These are phyloP conservation scores for Saguinus imperator DNA, from an alignment of 2,113 vertebrate species.

Conservation along the genomic window DNA sequence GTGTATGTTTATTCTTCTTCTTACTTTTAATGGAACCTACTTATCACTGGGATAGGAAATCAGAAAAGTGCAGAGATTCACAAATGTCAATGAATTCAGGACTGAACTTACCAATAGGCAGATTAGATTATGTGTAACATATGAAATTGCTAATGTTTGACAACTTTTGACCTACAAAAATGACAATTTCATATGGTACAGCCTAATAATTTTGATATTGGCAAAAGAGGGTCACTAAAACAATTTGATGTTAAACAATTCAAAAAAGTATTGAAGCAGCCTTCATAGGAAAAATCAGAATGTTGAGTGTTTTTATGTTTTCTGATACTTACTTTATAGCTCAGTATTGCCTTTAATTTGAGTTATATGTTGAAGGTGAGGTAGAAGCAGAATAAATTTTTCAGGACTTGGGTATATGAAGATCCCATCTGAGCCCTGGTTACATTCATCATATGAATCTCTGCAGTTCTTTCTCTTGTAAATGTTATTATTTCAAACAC, in stretches of 20 bases:
- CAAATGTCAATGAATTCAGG: background rate
- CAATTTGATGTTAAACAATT: background rate
- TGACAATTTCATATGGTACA: background rate
- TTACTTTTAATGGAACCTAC: background rate
- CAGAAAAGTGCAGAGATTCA: background rate
- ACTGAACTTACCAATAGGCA: slow-evolving; percentile 1
- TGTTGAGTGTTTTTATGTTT: background rate
- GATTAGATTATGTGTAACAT: background rate
- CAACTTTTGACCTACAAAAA: background rate
- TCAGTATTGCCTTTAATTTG: background rate
- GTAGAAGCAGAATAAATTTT: background rate
- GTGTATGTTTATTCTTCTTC: background rate
- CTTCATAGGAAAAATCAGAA: background rate
- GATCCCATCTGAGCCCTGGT: background rate
- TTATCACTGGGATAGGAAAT: background rate
- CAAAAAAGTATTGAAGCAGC: background rate
- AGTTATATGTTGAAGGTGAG: background rate
- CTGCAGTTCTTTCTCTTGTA: background rate
- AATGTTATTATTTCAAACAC: background rate
- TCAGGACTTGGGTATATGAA: background rate
- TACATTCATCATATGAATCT: background rate
- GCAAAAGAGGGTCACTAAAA: background rate
- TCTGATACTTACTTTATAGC: background rate
- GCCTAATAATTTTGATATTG: background rate
- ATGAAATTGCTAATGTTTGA: background rate